A percentile compares a stretch with the other conserved stretches of the same genome.
Evolutionary conservation across 2,888 invertebrate genomes (phyloP).

Genomic region (Malthinus flaveolus): DNA sequence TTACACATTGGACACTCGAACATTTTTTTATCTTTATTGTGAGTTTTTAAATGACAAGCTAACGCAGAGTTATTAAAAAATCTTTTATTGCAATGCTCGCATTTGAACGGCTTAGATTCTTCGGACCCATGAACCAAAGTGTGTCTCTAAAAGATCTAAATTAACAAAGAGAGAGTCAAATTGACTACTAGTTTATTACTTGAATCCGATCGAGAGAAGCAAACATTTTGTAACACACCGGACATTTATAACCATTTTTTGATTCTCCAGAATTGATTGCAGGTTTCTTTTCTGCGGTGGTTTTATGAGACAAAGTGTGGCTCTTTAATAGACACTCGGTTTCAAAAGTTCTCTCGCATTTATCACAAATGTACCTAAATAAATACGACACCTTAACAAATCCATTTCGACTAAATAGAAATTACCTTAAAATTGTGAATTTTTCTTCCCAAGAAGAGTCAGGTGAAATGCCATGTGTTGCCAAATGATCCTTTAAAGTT

Average conservation of each 20-base stretch:
- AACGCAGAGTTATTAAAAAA: slow-evolving; percentile 75
- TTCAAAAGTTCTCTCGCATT: slow-evolving; percentile 21
- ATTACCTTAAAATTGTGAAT: slow-evolving; percentile 43
- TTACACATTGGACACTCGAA: slow-evolving; percentile 77
- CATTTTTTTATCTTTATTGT: slow-evolving; percentile 63
- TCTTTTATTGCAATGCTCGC: slow-evolving; percentile 65
- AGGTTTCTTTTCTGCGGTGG: slow-evolving; percentile 36
- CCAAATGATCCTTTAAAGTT: slow-evolving; percentile 43
- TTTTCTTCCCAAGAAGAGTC: slow-evolving; percentile 40
- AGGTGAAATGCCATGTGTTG: slow-evolving; percentile 39
- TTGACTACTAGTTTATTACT: slow-evolving; percentile 41
- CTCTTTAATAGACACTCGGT: slow-evolving; percentile 41
- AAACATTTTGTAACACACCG: slow-evolving; percentile 68
- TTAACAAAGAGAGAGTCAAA: background rate
- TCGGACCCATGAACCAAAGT: slow-evolving; percentile 68
- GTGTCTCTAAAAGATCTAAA: slow-evolving; percentile 58
- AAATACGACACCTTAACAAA: background rate
- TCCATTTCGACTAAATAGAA: no score
- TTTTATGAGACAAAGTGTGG: slow-evolving; percentile 44
- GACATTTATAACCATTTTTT: slow-evolving; percentile 59
- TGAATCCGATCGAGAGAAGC: slow-evolving; percentile 63
- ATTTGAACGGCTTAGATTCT: slow-evolving; percentile 70
- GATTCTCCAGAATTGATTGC: background rate
- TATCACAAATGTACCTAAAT: slow-evolving; percentile 21
- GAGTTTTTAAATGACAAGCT: slow-evolving; percentile 72